Conservation (phyloP, 2,888 invertebrate genomes). For the Rutpela maculata region DNA sequence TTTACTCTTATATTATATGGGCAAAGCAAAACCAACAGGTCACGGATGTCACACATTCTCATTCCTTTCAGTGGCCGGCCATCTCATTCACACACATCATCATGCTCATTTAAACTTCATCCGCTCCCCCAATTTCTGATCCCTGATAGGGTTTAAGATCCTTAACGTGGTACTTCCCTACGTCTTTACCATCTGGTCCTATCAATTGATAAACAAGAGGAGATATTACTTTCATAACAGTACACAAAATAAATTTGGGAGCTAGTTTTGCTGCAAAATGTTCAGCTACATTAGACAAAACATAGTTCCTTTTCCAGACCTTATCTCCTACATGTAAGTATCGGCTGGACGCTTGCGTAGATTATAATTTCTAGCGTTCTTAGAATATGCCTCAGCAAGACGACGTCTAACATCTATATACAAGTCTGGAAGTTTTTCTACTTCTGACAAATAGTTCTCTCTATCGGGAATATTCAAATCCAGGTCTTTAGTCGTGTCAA, state of each 20-base stretch:
- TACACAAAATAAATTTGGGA: constrained; percentile 14
- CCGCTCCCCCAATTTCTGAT: neutral
- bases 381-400: neutral
- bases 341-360: constrained; percentile 23
- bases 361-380: constrained; percentile 21
- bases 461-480: neutral
- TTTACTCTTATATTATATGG: too few relatives aligned
- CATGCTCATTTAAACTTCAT: too few relatives aligned
- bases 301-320: too few relatives aligned
- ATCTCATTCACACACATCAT: too few relatives aligned
- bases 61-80: too few relatives aligned
- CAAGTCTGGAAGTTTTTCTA: constrained; percentile 17
- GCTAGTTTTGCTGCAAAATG: constrained; percentile 31
- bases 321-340: constrained; percentile 18
- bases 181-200: neutral
- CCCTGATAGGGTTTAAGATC: neutral
- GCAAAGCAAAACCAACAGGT: too few relatives aligned
- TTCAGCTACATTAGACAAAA: neutral
- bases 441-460: neutral
- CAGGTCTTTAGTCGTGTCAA: neutral
- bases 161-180: too few relatives aligned
- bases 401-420: neutral
- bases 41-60: too few relatives aligned
- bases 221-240: constrained; percentile 17
- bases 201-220: constrained; percentile 17